Percentiles rank a stretch among this genome's conserved stretches.
Evolutionary conservation across 2,888 invertebrate species (phyloP).

Genomic region (Stenodera caucasica): DNA sequence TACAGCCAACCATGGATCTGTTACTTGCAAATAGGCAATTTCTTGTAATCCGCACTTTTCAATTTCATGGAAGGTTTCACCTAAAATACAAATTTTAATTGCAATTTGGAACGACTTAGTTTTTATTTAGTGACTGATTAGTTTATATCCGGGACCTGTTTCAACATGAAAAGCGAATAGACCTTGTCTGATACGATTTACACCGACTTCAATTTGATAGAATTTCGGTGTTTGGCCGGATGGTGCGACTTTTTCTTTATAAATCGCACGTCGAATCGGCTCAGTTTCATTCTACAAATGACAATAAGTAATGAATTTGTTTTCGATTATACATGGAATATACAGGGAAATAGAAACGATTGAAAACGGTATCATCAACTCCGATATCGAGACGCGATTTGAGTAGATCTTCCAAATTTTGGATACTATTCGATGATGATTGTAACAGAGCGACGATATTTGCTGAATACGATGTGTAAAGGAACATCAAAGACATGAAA

Average conservation of each 20-base stretch:
- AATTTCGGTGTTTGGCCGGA: slow-evolving; percentile 62
- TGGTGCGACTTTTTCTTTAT: slow-evolving; percentile 65
- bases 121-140: slow-evolving; percentile 59
- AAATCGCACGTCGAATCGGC: slow-evolving; percentile 63
- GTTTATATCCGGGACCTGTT: slow-evolving; percentile 68
- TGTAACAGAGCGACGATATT: slow-evolving; percentile 75
- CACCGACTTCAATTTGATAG: slow-evolving; percentile 65
- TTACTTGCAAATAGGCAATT: slow-evolving; percentile 63
- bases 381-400: slow-evolving; percentile 68
- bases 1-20: slow-evolving; percentile 66
- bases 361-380: slow-evolving; percentile 70
- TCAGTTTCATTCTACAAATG: slow-evolving; percentile 65
- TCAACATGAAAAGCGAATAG: slow-evolving; percentile 75
- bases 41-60: slow-evolving; percentile 74
- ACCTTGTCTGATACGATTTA: slow-evolving; percentile 62
- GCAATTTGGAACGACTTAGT: no score
- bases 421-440: slow-evolving; percentile 69
- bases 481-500: slow-evolving; percentile 66
- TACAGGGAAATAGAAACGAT: slow-evolving; percentile 70
- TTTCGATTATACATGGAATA: slow-evolving; percentile 35
- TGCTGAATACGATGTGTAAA: slow-evolving; percentile 75
- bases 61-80: slow-evolving; percentile 68
- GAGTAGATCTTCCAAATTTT: slow-evolving; percentile 64
- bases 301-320: no score
- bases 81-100: slow-evolving; percentile 64